phyloP scores from a whole-genome alignment of 1,140 invertebrate species.

The Lasioglossum baleicum region DNA sequence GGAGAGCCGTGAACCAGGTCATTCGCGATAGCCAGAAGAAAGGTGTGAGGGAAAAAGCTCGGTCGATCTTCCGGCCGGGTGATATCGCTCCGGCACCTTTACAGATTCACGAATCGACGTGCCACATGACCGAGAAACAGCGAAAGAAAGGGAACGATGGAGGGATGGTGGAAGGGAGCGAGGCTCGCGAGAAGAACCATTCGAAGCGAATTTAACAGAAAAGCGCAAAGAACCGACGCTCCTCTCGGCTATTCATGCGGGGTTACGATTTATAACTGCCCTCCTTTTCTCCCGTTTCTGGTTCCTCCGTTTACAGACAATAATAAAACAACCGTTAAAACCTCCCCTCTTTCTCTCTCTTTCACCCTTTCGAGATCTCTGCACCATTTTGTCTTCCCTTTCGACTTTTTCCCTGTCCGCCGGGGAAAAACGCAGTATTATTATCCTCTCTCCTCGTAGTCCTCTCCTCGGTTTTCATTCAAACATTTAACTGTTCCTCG shows the following conservation, averaged over 20 bases:
- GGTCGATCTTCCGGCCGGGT: slow-evolving; percentile 15
- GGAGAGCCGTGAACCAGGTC: slow-evolving; percentile 1
- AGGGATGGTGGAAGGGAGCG: background rate
- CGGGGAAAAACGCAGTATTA: slow-evolving; percentile 14
- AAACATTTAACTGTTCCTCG: slow-evolving; percentile 11
- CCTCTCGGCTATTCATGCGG: slow-evolving; percentile 66
- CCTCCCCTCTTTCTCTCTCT: background rate
- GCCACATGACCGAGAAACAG: background rate
- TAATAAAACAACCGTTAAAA: slow-evolving; percentile 48
- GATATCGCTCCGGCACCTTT: slow-evolving; percentile 34
- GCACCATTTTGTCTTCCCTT: slow-evolving; percentile 22
- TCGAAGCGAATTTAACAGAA: slow-evolving; percentile 39
- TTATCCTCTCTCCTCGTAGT: slow-evolving; percentile 7
- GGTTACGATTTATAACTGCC: slow-evolving; percentile 70
- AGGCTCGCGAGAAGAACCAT: slow-evolving; percentile 6
- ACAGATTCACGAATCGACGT: slow-evolving; percentile 45
- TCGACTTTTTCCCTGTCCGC: background rate
- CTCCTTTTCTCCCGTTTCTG: slow-evolving; percentile 15
- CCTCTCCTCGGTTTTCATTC: background rate
- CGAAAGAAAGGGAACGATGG: background rate
- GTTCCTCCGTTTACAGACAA: slow-evolving; percentile 49
- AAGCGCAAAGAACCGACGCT: slow-evolving; percentile 45
- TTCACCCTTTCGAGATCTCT: background rate
- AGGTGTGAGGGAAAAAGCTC: slow-evolving; percentile 20
- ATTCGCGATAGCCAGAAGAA: slow-evolving; percentile 3